Conservation (phyloP, 2,797 vertebrate species). For the Cebuella pygmaea region DNA sequence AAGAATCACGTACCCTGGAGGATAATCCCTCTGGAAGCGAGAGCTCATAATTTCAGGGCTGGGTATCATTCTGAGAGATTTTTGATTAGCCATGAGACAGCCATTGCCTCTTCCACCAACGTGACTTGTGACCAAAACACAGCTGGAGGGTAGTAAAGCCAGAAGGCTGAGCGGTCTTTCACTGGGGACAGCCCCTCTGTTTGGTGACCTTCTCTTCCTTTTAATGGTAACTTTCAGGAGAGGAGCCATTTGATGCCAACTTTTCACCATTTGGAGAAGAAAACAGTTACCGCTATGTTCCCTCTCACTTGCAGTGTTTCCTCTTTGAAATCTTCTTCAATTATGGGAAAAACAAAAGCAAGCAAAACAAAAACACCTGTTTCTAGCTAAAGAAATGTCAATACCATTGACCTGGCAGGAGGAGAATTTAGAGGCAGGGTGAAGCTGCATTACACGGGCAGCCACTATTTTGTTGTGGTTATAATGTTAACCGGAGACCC, state of each 20-base stretch:
- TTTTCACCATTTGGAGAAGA: neutral
- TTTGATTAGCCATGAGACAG: neutral
- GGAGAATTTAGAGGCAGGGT: neutral
- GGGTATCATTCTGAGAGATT: neutral
- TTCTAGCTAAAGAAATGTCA: neutral
- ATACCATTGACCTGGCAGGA: too few species aligned
- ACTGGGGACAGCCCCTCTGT: neutral
- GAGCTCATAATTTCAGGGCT: neutral
- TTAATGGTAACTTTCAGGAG: neutral
- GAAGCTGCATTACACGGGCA: fast-evolving
- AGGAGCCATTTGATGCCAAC: neutral
- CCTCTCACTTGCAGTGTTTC: fast-evolving
- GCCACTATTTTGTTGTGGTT: fast-evolving
- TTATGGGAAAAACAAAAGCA: too few species aligned
- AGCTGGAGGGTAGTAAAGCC: neutral
- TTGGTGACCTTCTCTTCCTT: too few species aligned
- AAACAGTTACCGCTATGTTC: neutral
- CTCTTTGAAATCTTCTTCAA: neutral
- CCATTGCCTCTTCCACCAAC: fast-evolving
- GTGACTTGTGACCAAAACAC: neutral
- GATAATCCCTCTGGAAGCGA: neutral
- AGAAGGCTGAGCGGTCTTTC: fast-evolving
- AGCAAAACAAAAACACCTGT: neutral
- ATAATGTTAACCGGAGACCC: fast-evolving
- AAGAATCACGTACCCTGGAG: neutral